Conservation (phyloP, 1,140 invertebrate genomes). For the Thalassaphorura encarpata region DNA sequence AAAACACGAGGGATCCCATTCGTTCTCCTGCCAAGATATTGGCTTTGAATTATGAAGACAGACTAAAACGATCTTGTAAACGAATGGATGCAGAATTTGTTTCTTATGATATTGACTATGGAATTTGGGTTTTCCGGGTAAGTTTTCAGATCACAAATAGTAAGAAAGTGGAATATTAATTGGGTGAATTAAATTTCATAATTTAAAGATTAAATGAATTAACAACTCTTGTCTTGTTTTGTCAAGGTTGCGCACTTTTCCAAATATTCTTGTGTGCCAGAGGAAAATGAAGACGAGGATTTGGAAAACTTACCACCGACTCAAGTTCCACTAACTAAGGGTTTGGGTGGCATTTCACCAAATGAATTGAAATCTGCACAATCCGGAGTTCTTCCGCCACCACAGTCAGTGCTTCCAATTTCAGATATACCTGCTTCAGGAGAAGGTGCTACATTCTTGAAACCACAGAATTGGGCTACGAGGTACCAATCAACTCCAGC, state of each 20-base stretch:
- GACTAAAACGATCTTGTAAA: constrained; percentile 68
- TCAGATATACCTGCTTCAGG: no score
- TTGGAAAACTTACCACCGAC: constrained; percentile 19
- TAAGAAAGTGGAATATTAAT: no score
- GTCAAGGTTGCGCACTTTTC: constrained; percentile 86
- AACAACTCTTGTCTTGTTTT: no score
- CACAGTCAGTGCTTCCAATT: no score
- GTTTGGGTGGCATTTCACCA: constrained; percentile 19
- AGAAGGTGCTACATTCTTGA: no score
- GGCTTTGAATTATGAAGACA: constrained; percentile 77
- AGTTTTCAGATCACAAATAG: no score
- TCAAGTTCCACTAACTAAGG: constrained; percentile 8
- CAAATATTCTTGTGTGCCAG: constrained; percentile 84
- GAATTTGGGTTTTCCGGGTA: constrained; percentile 88
- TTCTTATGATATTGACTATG: constrained; percentile 84
- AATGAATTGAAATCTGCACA: no score
- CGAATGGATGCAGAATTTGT: constrained; percentile 83
- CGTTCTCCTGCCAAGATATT: constrained; percentile 65
- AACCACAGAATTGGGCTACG: no score
- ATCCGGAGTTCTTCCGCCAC: no score
- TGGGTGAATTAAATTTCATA: no score
- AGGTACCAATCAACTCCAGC: no score
- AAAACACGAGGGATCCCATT: constrained; percentile 65
- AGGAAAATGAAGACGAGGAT: constrained; percentile 62
- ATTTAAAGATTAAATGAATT: no score